Percentiles rank a stretch among this genome's conserved stretches.
These are phyloP conservation scores for Scaptomyza flava DNA, from an alignment of 2,888 invertebrate genomes.

Conservation along the genomic window DNA sequence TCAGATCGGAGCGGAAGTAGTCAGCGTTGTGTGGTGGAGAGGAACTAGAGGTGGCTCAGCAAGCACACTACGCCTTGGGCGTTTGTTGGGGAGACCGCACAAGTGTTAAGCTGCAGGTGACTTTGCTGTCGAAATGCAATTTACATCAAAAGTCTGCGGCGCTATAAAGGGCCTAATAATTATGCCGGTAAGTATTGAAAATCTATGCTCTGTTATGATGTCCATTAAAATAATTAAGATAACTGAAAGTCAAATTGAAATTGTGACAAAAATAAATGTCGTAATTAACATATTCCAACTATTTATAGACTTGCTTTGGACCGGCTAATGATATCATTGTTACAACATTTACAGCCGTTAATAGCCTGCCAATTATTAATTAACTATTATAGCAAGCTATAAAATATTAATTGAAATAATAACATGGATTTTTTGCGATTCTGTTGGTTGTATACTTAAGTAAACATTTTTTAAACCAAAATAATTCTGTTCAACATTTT, in stretches of 20 bases:
- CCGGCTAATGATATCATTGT: background rate
- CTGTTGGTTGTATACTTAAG: too few relatives aligned
- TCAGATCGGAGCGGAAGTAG: conserved; percentile 45
- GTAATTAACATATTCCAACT: too few relatives aligned
- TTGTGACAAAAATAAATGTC: too few relatives aligned
- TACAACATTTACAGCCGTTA: background rate
- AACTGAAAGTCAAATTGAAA: too few relatives aligned
- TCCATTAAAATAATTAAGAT: too few relatives aligned
- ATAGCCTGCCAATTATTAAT: background rate
- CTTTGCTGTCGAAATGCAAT: conserved; percentile 7
- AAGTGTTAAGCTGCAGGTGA: conserved; percentile 53
- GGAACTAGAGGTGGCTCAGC: conserved; percentile 3
- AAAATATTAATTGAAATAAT: background rate
- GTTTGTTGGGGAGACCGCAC: conserved; percentile 44
- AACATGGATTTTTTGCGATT: background rate
- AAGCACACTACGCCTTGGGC: background rate
- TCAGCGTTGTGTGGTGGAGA: conserved; percentile 21
- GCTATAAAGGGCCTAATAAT: conserved; percentile 15
- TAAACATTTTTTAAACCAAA: too few relatives aligned
- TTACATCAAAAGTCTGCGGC: background rate
- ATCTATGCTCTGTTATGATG: background rate
- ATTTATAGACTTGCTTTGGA: too few relatives aligned
- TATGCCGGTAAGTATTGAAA: background rate
- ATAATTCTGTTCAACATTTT: too few relatives aligned
- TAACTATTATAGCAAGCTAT: conserved; percentile 2